Conservation (phyloP, 1,140 invertebrate genomes). For the Drosophila watanabei region DNA sequence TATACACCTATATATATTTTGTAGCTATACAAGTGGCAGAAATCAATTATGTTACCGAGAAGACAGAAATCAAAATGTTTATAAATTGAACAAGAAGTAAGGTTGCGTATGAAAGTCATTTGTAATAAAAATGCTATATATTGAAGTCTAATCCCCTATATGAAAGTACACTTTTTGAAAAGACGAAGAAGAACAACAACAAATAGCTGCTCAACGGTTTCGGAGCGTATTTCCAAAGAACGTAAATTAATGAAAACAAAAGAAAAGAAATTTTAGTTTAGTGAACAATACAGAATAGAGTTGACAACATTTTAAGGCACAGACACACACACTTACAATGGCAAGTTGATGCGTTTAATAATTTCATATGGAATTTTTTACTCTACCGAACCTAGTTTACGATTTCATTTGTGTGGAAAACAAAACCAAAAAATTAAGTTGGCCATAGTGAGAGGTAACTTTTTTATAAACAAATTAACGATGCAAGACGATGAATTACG, state of each 20-base stretch:
- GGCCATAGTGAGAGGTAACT: constrained; percentile 56
- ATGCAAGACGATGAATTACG: constrained; percentile 40
- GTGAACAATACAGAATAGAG: constrained; percentile 59
- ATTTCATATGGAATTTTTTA: constrained; percentile 77
- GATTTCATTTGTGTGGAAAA: constrained; percentile 53
- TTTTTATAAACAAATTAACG: constrained; percentile 71
- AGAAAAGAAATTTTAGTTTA: constrained; percentile 67
- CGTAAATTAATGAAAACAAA: constrained; percentile 57
- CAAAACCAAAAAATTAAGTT: constrained; percentile 62
- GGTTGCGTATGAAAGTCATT: constrained; percentile 24
- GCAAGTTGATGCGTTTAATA: constrained; percentile 73
- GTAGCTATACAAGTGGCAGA: constrained; percentile 60
- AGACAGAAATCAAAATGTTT: constrained; percentile 75
- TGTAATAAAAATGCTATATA: constrained; percentile 45
- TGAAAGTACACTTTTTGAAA: constrained; percentile 51
- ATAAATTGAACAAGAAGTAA: constrained; percentile 52
- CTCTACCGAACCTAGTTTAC: constrained; percentile 73
- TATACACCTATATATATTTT: constrained; percentile 60
- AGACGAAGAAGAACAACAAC: constrained; percentile 56
- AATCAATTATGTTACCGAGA: constrained; percentile 53
- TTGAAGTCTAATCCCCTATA: constrained; percentile 34
- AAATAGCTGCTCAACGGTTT: constrained; percentile 85
- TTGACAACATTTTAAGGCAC: constrained; percentile 69
- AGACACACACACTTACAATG: constrained; percentile 45
- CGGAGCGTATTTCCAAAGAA: constrained; percentile 85